Evolutionary conservation across 2,888 invertebrate genomes (phyloP), one percentile per base, ranked within the genome.

Genomic region (Drosophila limbata): DNA sequence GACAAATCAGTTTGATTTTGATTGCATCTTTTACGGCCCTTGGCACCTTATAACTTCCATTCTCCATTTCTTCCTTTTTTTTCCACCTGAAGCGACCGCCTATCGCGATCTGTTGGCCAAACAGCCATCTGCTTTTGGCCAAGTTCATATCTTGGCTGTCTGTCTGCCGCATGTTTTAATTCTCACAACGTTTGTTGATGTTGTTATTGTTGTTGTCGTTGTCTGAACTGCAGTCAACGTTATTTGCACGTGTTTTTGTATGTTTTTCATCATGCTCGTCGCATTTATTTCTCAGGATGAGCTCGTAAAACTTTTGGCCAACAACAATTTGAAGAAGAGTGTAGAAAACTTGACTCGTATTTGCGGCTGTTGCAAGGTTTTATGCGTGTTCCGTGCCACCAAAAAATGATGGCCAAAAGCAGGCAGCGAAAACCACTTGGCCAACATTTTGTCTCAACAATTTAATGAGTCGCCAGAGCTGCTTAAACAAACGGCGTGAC

Each of bases 1-100:
- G 86, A 88, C 86, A 86, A 87, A 87, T 87, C 86, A 87, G 89
- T 88, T 87, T 88, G 87, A 87, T 81, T 87, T 87, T 88, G 89
- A 88, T 88, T 79, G 87, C 88, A 83, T 70, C 88, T 87, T 84
- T 88, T 86, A 87, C 76, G 81, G 77, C 88, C 81, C 81, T 88
- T 88, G 87, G 81, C 86, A 86, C 88, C 88, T 88, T 88, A 79
- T 86, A 86, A 88, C 73, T 71, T 83, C 79, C 8, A 28, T 28
- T 67, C 5, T 68, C 21, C 21, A 1, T 21, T 52, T 64, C 40
- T 59, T 65, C 44, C 70, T 79, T 77, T 66, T 77, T 66, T 55
- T 17, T 35, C 15, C 50, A 48, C 76, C 70, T 68, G 50, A 63
- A 63, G 51, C 35, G 17, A 42, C 2, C 25, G 64, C 60, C 65